phyloP scores from a whole-genome alignment of 2,888 invertebrate genomes.

The Lasius fuliginosus region DNA sequence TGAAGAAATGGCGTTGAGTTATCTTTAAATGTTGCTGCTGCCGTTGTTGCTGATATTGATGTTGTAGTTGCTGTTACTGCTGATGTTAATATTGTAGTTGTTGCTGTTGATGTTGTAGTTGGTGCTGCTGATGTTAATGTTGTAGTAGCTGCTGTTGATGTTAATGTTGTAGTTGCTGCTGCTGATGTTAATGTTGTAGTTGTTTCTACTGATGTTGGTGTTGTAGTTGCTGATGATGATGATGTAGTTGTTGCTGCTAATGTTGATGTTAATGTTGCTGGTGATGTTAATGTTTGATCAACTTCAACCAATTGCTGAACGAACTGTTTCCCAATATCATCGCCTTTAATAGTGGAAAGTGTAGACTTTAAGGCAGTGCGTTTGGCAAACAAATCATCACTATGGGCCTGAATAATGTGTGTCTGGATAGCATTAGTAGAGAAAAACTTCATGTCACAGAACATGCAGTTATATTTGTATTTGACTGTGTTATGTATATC shows the following conservation, averaged over 20 bases:
- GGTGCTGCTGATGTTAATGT: too few species aligned
- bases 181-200: not conserved
- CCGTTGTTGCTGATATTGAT: not conserved
- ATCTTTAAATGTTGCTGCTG: not conserved
- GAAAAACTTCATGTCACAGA: conserved; percentile 66
- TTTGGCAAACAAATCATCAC: conserved; percentile 15
- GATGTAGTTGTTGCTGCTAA: not conserved
- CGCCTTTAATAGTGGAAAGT: not conserved
- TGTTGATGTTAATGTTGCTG: not conserved
- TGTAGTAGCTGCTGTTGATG: too few species aligned
- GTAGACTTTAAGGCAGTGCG: not conserved
- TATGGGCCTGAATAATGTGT: conserved; percentile 70
- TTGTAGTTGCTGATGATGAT: not conserved
- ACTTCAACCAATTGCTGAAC: not conserved
- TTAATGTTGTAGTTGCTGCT: not conserved
- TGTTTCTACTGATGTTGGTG: not conserved
- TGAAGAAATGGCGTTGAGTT: not conserved
- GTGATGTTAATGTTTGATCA: not conserved
- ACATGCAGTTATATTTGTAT: conserved; percentile 31
- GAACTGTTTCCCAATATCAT: not conserved
- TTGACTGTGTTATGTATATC: not conserved
- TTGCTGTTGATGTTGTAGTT: too few species aligned
- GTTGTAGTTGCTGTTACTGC: not conserved
- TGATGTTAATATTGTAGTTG: not conserved
- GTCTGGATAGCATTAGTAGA: conserved; percentile 25